Conservation (phyloP, 2,888 invertebrate genomes). For the Lepidocyrtinus sp. region DNA sequence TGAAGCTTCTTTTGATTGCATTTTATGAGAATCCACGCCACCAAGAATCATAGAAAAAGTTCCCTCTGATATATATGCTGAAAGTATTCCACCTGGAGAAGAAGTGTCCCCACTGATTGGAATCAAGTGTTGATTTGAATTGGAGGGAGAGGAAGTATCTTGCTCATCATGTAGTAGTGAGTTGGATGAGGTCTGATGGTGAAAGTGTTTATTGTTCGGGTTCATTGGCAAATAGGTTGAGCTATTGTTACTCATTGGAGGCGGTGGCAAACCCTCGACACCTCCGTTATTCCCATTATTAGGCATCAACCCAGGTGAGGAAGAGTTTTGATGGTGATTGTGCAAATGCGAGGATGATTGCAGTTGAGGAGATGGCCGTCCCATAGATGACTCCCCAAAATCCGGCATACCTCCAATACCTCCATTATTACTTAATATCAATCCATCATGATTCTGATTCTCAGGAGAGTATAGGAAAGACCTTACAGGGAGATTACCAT, state of each 20-base stretch:
- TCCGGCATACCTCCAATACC: slow-evolving; percentile 12
- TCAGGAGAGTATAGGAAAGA: slow-evolving; percentile 62
- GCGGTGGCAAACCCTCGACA: slow-evolving; percentile 34
- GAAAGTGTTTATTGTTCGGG: slow-evolving; percentile 55
- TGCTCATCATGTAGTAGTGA: slow-evolving; percentile 45
- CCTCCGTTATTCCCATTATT: slow-evolving; percentile 10
- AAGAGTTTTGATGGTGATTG: slow-evolving; percentile 54
- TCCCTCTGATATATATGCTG: no score
- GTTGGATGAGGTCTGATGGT: slow-evolving; percentile 45
- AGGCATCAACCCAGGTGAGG: slow-evolving; percentile 28
- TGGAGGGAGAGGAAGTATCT: slow-evolving; percentile 51
- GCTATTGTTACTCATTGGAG: slow-evolving; percentile 36
- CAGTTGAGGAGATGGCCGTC: slow-evolving; percentile 42
- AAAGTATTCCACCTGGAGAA: slow-evolving; percentile 59
- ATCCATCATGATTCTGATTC: slow-evolving; percentile 45
- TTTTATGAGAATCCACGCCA: no score
- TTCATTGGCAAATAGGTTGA: slow-evolving; percentile 47
- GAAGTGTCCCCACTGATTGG: slow-evolving; percentile 48
- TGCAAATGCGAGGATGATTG: slow-evolving; percentile 52
- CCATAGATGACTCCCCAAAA: slow-evolving; percentile 32
- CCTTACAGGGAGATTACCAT: slow-evolving; percentile 69
- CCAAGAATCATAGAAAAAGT: background rate
- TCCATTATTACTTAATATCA: slow-evolving; percentile 36
- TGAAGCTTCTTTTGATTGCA: no score
- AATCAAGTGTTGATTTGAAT: slow-evolving; percentile 57